Percentiles rank a stretch among this genome's conserved stretches.
phyloP scores from a whole-genome alignment of 2,797 vertebrate species.

The Phrynocephalus guinanensis region DNA sequence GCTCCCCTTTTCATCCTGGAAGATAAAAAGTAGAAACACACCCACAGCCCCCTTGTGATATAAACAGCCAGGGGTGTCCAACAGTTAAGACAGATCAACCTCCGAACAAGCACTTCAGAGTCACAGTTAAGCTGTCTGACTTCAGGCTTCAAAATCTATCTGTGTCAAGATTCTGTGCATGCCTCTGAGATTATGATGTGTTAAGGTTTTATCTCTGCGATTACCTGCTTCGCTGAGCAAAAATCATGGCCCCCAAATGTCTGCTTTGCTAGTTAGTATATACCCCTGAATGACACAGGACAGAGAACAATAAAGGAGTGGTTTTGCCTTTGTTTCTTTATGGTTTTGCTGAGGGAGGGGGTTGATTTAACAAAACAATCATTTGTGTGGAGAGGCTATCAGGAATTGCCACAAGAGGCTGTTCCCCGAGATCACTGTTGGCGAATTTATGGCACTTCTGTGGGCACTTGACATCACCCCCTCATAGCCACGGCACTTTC shows the following conservation, averaged over 20 bases:
- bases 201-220: slow-evolving; percentile 39
- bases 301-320: not conserved
- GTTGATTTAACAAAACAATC: not conserved
- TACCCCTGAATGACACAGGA: not conserved
- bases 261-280: not conserved
- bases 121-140: not conserved
- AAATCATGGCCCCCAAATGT: slow-evolving; percentile 32
- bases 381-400: not conserved
- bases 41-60: not conserved
- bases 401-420: not conserved
- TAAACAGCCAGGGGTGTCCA: not conserved
- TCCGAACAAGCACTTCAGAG: not conserved
- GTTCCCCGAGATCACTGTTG: not conserved
- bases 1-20: not conserved
- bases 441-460: too few species aligned
- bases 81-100: not conserved
- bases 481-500: too few species aligned
- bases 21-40: not conserved
- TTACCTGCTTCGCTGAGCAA: slow-evolving; percentile 49
- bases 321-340: slow-evolving; percentile 19
- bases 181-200: slow-evolving; percentile 22
- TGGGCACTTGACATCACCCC: too few species aligned
- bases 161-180: not conserved
- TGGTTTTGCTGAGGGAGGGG: not conserved
- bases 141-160: slow-evolving; percentile 1